Conservation (phyloP, 2,797 vertebrate genomes). For the Cynopterus sphinx region DNA sequence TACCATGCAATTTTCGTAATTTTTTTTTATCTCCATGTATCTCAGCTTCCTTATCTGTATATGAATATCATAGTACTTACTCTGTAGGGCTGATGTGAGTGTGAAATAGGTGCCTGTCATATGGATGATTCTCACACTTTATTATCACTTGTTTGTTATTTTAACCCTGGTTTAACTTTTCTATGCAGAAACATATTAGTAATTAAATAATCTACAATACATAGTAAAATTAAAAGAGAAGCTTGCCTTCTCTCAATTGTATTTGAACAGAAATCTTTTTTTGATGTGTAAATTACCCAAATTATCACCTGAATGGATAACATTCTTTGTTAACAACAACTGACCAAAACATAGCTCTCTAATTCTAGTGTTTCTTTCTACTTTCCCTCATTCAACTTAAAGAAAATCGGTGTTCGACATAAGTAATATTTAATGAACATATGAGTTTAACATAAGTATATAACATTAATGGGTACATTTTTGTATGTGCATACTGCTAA, state of each 20-base stretch:
- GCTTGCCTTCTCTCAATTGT: neutral
- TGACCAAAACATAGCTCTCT: neutral
- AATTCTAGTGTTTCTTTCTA: neutral
- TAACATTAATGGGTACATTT: neutral
- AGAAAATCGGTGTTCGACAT: neutral
- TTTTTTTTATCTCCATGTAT: neutral
- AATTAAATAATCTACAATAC: neutral
- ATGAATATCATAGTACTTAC: neutral
- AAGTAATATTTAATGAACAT: neutral
- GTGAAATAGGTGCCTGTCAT: neutral
- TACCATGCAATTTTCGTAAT: neutral
- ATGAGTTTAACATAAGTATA: neutral
- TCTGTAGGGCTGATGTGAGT: neutral
- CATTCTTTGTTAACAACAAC: neutral
- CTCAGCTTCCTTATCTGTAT: neutral
- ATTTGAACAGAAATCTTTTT: neutral
- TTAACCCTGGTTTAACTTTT: neutral
- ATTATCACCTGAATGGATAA: neutral
- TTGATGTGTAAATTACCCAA: neutral
- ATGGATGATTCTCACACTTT: neutral
- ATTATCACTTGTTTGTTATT: neutral
- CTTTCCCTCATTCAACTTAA: neutral
- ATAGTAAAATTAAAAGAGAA: neutral
- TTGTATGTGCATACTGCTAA: neutral
- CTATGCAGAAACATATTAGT: neutral